Conservation (phyloP, 2,888 invertebrate species). For the Eupithecia tripunctaria region DNA sequence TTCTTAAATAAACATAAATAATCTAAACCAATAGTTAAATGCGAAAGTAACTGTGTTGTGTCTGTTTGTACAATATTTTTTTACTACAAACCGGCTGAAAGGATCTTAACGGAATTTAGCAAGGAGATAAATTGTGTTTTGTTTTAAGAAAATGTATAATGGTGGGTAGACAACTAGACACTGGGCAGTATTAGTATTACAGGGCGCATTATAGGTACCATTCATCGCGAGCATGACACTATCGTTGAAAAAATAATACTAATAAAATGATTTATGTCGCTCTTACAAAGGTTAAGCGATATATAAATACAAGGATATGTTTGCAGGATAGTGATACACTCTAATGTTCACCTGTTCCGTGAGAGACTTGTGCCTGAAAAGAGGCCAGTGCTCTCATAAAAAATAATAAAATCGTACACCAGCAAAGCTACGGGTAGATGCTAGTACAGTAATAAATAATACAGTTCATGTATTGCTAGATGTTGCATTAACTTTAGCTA, state of each 20-base stretch:
- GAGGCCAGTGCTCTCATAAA: too few species aligned
- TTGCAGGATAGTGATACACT: too few species aligned
- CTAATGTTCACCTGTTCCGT: too few species aligned
- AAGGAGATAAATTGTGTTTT: neutral
- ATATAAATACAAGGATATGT: too few species aligned
- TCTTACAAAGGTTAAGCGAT: too few species aligned
- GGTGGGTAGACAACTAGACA: too few species aligned
- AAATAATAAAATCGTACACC: neutral
- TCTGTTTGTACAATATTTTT: neutral
- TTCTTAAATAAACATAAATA: conserved; percentile 54
- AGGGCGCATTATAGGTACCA: too few species aligned
- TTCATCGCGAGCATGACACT: too few species aligned
- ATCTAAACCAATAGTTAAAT: conserved; percentile 33
- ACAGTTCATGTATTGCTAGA: conserved; percentile 31
- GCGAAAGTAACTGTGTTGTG: neutral
- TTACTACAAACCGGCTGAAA: neutral
- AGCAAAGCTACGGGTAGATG: neutral
- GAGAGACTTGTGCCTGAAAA: too few species aligned
- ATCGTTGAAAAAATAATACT: too few species aligned
- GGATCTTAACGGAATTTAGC: neutral
- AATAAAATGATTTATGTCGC: too few species aligned
- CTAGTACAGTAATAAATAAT: conserved; percentile 48
- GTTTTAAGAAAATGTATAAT: neutral
- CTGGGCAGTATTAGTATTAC: too few species aligned
- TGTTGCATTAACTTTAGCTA: conserved; percentile 49